phyloP scores from a whole-genome alignment of 2,797 vertebrate genomes.

The Poeciliopsis paucimaculata region DNA sequence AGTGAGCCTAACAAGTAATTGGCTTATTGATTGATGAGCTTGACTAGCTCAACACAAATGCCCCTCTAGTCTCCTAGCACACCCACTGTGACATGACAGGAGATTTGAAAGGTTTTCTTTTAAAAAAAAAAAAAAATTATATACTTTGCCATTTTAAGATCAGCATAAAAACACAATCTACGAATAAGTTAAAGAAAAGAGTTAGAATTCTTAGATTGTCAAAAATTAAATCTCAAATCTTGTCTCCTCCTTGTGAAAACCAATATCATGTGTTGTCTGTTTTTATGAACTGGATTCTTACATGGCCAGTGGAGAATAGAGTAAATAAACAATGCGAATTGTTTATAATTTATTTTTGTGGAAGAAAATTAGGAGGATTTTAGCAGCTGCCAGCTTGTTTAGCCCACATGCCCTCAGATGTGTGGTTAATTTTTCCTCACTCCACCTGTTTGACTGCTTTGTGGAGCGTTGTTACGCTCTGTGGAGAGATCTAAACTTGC shows the following conservation, averaged over 20 bases:
- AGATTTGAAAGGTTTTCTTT: neutral
- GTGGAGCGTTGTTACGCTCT: neutral
- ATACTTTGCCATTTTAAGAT: neutral
- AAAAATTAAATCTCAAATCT: neutral
- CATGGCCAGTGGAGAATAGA: neutral
- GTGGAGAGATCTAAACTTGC: constrained; percentile 13
- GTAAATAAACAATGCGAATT: neutral
- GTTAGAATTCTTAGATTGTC: neutral
- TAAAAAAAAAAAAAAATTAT: neutral
- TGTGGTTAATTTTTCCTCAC: constrained; percentile 18
- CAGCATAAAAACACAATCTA: neutral
- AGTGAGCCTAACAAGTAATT: neutral
- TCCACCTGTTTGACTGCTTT: constrained; percentile 50
- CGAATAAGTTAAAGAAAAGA: neutral
- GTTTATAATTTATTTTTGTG: neutral
- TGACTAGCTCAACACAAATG: neutral
- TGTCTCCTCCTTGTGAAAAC: neutral
- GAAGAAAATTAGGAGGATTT: neutral
- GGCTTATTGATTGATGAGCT: neutral
- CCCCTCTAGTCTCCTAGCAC: neutral
- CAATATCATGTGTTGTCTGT: neutral
- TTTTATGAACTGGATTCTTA: neutral
- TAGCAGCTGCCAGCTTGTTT: constrained; percentile 15
- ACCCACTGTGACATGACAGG: neutral
- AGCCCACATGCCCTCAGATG: constrained; percentile 16